These are phyloP conservation scores for Drosophila macrospina DNA, from an alignment of 2,888 invertebrate species.

Conservation along the genomic window DNA sequence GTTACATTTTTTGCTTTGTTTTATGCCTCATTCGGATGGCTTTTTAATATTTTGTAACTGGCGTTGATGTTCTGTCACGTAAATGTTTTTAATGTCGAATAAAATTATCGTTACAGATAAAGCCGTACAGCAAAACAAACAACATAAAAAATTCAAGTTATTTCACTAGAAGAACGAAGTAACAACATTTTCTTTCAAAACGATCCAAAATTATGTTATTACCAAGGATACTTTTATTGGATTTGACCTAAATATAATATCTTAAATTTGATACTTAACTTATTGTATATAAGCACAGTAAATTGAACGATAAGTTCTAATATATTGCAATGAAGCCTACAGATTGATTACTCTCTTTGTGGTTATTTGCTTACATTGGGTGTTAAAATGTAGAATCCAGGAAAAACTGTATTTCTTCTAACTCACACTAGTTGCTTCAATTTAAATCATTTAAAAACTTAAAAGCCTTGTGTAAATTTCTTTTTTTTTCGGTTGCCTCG, in stretches of 20 bases:
- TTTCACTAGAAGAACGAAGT: slow-evolving; percentile 2
- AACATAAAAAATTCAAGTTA: slow-evolving; percentile 13
- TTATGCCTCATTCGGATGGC: slow-evolving; percentile 66
- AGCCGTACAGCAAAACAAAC: slow-evolving; percentile 39
- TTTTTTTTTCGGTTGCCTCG: slow-evolving; percentile 11
- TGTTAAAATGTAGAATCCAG: too few species aligned
- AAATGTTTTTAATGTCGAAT: slow-evolving; percentile 77
- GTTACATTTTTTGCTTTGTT: slow-evolving; percentile 46
- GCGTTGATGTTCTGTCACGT: slow-evolving; percentile 66
- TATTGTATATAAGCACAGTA: too few species aligned
- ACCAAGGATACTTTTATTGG: slow-evolving; percentile 3
- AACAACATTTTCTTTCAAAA: background rate
- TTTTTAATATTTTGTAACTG: slow-evolving; percentile 72
- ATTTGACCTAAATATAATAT: background rate
- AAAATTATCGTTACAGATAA: slow-evolving; percentile 71
- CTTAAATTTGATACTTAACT: background rate
- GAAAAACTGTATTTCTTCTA: background rate
- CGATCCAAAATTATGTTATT: slow-evolving; percentile 22
- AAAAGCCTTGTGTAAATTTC: background rate
- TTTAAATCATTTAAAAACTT: slow-evolving; percentile 9
- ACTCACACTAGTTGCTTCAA: too few species aligned
- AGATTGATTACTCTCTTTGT: background rate
- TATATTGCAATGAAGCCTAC: too few species aligned
- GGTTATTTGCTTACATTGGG: background rate
- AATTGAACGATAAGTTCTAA: too few species aligned